Base-by-base conservation (phyloP, 2,888 invertebrate genomes). In the Amaurobius ferox region DNA sequence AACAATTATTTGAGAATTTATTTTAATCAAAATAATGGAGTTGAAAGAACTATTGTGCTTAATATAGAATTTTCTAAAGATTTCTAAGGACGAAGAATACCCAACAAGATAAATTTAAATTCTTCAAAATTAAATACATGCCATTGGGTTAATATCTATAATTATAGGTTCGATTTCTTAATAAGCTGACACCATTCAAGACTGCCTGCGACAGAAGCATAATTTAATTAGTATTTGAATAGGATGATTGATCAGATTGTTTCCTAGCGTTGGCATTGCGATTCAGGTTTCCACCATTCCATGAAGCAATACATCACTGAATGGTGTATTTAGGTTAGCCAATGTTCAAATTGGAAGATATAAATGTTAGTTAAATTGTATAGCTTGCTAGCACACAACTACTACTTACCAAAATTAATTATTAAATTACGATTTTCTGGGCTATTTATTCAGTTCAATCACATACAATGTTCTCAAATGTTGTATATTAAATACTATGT, bases 311-410 rank as follows among this genome's bases (percentile, higher is more conserved):
- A 55, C 55, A 55, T 55, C 23, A 55, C 19, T 23, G 23, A 55
- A 23, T 55, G 55, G 55, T 55, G 16, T 23, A 55, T 23, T 55
- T 55, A 55, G 55, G 55, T 23, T 55, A 55, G 55, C 19, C 55
- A 23, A n/a, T 23, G 55, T 23, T 55, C 23, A 23, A 55, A 55
- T 55, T 55, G 23, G 19, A 1, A 23, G 23, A 55, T 55, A 55
- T 23, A 55, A 55, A 55, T 55, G 55, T 55, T 55, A 23, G 55
- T 55, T 55, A 55, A 55, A 55, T 55, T 55, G 23, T 23, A 55
- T 55, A 55, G 55, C 55, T 55, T 55, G 55, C 5, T 6, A n/a
- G 1, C 6, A 11, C 9, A 23, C 23, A 55, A 55, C 23, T 55
- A 55, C 23, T 55, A 11, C 55, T 55, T 55, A 6, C 23, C 16